A percentile compares a stretch with the other conserved stretches of the same genome.
phyloP scores from a whole-genome alignment of 1,140 invertebrate species.

The Orchestia grillus region DNA sequence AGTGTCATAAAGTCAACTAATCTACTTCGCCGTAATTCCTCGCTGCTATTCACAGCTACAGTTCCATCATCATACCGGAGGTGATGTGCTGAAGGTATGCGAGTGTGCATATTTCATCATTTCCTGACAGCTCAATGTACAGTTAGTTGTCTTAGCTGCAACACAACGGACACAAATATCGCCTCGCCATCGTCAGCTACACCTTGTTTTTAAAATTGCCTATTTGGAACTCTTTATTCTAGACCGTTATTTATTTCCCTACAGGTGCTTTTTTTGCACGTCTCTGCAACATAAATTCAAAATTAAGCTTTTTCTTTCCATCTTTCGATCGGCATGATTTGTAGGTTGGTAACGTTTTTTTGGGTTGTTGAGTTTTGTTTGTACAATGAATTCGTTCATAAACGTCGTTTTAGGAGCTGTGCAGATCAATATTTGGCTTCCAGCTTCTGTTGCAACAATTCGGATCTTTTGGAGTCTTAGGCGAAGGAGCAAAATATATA shows the following conservation, averaged over 20 bases:
- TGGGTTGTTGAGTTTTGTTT: not conserved
- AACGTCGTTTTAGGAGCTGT: not conserved
- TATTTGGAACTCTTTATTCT: not conserved
- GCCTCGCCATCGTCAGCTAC: not conserved
- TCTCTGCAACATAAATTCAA: not conserved
- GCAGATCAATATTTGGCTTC: not conserved
- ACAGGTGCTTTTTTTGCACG: not conserved
- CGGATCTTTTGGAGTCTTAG: not conserved
- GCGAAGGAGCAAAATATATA: not conserved
- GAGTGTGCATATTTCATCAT: not conserved
- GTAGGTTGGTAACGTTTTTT: not conserved
- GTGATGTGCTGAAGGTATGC: not conserved
- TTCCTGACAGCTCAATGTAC: not conserved
- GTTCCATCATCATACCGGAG: not conserved
- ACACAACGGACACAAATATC: not conserved
- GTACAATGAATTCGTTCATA: not conserved
- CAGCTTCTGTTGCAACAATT: not conserved
- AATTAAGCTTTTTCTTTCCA: not conserved
- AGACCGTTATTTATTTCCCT: not conserved
- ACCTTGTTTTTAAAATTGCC: not conserved
- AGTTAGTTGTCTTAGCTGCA: not conserved
- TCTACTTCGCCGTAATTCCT: not conserved
- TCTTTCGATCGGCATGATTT: not conserved
- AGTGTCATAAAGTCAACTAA: not conserved
- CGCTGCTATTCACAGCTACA: not conserved